phyloP scores from a whole-genome alignment of 2,888 invertebrate species.

The Synanthedon tipuliformis region DNA sequence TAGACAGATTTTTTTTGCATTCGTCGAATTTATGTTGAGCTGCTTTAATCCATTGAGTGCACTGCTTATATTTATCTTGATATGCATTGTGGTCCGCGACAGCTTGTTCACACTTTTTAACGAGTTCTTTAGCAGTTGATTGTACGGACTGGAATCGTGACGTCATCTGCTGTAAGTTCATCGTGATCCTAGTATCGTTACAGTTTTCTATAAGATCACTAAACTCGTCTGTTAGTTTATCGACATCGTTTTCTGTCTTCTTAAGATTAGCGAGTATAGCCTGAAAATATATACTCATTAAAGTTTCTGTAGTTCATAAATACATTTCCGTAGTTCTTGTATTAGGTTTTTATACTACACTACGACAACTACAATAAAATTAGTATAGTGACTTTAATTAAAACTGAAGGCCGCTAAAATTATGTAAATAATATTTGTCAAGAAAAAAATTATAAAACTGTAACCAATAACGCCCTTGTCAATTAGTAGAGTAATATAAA shows the following conservation, averaged over 20 bases:
- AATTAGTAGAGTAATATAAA: constrained; percentile 18
- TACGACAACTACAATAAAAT: constrained; percentile 63
- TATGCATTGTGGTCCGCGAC: constrained; percentile 83
- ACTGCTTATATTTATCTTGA: constrained; percentile 86
- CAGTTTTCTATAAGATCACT: constrained; percentile 87
- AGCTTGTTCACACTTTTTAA: constrained; percentile 92
- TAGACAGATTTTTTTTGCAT: constrained; percentile 73
- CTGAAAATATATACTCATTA: constrained; percentile 42
- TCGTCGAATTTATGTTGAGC: constrained; percentile 80
- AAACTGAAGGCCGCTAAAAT: constrained; percentile 4
- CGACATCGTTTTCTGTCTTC: constrained; percentile 88
- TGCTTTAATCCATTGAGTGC: constrained; percentile 81
- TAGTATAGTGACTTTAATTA: constrained; percentile 32
- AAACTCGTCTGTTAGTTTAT: constrained; percentile 87
- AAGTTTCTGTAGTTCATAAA: neutral
- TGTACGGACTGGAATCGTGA: constrained; percentile 92
- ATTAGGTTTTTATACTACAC: constrained; percentile 38
- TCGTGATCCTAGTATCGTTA: constrained; percentile 87
- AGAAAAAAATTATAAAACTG: constrained; percentile 8
- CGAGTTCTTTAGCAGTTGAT: constrained; percentile 87
- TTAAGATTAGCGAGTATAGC: constrained; percentile 81
- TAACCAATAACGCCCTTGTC: constrained; percentile 26
- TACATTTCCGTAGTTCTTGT: constrained; percentile 3
- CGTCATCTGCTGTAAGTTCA: constrained; percentile 89
- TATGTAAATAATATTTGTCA: constrained; percentile 2